A percentile compares a stretch with the other conserved stretches of the same genome.
These are phyloP conservation scores for Caranx melampygus DNA, from an alignment of 2,113 vertebrate species.

Conservation along the genomic window DNA sequence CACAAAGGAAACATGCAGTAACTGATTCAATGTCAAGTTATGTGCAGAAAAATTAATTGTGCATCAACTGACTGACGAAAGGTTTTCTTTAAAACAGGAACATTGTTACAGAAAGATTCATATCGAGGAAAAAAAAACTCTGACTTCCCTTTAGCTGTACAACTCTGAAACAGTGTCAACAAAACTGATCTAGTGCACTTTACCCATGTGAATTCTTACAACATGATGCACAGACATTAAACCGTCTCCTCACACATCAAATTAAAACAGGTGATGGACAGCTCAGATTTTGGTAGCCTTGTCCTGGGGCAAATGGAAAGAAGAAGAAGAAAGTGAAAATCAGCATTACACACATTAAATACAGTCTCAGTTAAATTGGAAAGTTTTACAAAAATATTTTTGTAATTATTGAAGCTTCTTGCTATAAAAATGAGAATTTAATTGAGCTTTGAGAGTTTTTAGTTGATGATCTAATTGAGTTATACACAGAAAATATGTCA, in stretches of 20 bases:
- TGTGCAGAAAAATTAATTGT: constrained; percentile 38
- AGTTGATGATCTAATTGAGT: background rate
- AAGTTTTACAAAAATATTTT: constrained; percentile 14
- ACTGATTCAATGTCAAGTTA: background rate
- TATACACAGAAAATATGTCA: constrained; percentile 9
- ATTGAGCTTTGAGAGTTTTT: background rate
- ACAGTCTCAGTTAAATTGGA: background rate
- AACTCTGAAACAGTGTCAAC: background rate
- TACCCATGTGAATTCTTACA: background rate
- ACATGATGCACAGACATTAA: background rate
- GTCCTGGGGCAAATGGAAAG: constrained; percentile 1
- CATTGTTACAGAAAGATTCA: constrained; percentile 3
- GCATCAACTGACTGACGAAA: background rate
- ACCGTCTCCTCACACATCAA: constrained; percentile 5
- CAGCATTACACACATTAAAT: constrained; percentile 9
- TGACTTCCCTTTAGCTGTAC: background rate
- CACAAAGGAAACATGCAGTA: constrained; percentile 62
- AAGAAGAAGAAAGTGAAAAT: background rate
- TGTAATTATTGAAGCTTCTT: background rate
- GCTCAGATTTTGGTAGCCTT: background rate
- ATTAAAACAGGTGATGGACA: background rate
- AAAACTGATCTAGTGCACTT: background rate
- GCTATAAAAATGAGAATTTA: background rate
- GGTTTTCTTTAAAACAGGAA: background rate
- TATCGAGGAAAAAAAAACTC: background rate